A percentile compares a stretch with the other conserved stretches of the same genome.
These are phyloP conservation scores for Caenorhabditis briggsae DNA, from an alignment of 1,140 invertebrate genomes.

Conservation along the genomic window DNA sequence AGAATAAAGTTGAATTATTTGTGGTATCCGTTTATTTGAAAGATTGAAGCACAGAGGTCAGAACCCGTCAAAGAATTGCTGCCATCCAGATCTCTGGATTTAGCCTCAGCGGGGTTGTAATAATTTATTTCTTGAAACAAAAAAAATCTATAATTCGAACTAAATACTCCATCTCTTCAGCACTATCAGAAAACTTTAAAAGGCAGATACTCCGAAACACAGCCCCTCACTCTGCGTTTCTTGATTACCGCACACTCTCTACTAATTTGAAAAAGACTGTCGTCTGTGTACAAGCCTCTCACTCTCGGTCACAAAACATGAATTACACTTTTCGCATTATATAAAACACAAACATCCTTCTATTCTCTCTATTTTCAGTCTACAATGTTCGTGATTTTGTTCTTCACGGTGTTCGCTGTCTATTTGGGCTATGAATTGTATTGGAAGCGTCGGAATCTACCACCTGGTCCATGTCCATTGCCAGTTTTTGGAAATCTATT, in stretches of 20 bases:
- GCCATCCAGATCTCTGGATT: too few relatives aligned
- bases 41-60: too few relatives aligned
- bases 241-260: background rate
- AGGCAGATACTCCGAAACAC: slow-evolving; percentile 19
- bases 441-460: slow-evolving; percentile 1
- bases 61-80: too few relatives aligned
- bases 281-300: background rate
- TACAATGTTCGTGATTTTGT: slow-evolving; percentile 10
- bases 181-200: background rate
- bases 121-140: background rate
- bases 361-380: background rate
- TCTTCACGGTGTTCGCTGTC: background rate
- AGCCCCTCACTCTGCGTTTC: background rate
- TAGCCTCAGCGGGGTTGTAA: too few relatives aligned
- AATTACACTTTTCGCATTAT: background rate
- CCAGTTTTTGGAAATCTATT: background rate
- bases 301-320: background rate
- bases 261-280: background rate
- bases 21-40: too few relatives aligned
- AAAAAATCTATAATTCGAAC: background rate
- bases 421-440: background rate
- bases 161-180: background rate
- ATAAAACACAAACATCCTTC: slow-evolving; percentile 2
- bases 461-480: slow-evolving; percentile 18
- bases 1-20: too few relatives aligned